Base-by-base conservation (phyloP, 2,888 invertebrate genomes). In the Tetragonula carbonaria region DNA sequence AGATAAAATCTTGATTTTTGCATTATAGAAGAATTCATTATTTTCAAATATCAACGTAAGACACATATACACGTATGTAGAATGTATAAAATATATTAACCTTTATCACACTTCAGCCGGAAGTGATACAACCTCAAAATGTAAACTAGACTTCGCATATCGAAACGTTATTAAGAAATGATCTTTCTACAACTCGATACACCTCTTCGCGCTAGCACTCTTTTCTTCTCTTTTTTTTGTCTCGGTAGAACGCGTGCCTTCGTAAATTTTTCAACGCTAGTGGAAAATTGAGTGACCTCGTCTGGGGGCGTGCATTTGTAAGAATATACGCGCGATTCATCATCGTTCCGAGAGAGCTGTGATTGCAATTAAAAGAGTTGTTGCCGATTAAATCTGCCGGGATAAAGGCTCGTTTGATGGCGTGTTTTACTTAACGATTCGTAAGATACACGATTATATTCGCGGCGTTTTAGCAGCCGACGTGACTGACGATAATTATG, bases 401-500 rank as follows among this genome's bases (percentile, higher is more conserved):
- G 21, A 73, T 55, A 71, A 71, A 72, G 33, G 21, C 63, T 28
- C 6, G 51, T 33, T 62, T 77, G 63, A 63, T 53, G 51, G 51
- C 28, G 18, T 23, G 55, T 72, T 78, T 72, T 72, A 65, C 53
- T 78, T 28, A 53, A 78, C 88, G 88, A 91, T 91, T 91, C 88
- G 88, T 89, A 90, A 90, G 16, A 90, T 88, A 88, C 87, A 85
- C 87, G 89, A 90, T 89, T 88, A 87, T 86, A 88, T 87, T 28
- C 89, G 86, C 76, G 82, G 82, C 86, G 78, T 84, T 33, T 86
- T 86, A 83, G 82, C 77, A 80, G 83, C 77, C 85, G 38, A 55
- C 72, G 38, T 72, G 77, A 63, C 72, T 72, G 45, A 72, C 63
- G 72, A 78, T 57, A 63, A 73, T n/a, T 11, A 2, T 65, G 50